Conservation (phyloP, 2,888 invertebrate species). For the Thumatha senex region DNA sequence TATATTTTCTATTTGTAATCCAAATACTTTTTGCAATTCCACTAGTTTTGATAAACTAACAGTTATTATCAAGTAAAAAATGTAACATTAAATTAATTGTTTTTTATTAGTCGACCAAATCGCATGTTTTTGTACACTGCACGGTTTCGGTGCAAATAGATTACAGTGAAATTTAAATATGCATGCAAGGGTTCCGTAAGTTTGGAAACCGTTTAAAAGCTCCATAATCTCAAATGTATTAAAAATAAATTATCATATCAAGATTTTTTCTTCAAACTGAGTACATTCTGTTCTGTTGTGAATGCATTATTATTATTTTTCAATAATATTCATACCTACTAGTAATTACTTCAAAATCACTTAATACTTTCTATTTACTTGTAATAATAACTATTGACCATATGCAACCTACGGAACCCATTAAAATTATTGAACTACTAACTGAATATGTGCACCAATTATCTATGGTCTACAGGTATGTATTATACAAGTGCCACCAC, state of each 20-base stretch:
- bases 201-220: background rate
- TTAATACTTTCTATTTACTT: background rate
- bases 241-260: background rate
- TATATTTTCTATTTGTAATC: no score
- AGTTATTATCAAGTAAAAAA: no score
- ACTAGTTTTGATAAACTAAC: no score
- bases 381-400: background rate
- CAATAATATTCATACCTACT: no score
- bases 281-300: no score
- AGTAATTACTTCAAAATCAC: no score
- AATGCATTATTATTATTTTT: no score
- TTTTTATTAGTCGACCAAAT: no score
- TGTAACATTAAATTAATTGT: no score
- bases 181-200: slow-evolving; percentile 45
- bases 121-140: slow-evolving; percentile 5
- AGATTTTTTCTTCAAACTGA: background rate
- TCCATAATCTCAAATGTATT: no score
- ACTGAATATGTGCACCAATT: slow-evolving; percentile 29
- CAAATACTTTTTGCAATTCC: no score
- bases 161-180: slow-evolving; percentile 25
- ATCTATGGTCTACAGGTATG: slow-evolving; percentile 15
- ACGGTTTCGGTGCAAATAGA: slow-evolving; percentile 32
- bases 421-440: slow-evolving; percentile 28
- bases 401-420: slow-evolving; percentile 32
- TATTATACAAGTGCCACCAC: slow-evolving; percentile 49